Conservation (phyloP, 2,888 invertebrate species). For the Xestia xanthographa region DNA sequence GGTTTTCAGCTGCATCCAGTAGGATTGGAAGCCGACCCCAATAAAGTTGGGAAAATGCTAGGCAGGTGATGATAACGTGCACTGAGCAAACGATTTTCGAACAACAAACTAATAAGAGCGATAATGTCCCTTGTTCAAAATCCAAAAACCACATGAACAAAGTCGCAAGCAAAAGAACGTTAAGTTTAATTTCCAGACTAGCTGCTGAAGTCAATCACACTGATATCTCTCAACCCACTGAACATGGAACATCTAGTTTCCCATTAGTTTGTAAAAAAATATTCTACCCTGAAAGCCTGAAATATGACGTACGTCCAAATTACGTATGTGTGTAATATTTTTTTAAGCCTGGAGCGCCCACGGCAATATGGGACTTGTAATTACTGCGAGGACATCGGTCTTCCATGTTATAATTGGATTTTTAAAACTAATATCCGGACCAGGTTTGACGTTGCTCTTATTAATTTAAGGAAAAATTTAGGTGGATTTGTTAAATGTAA, state of each 20-base stretch:
- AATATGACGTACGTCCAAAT: constrained; percentile 25
- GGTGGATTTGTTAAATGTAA: neutral
- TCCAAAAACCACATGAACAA: neutral
- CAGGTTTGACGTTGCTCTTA: constrained; percentile 9
- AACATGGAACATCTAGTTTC: constrained; percentile 43
- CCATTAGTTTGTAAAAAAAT: constrained; percentile 35
- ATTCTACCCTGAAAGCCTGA: constrained; percentile 17
- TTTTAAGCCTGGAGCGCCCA: constrained; percentile 21
- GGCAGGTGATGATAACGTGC: neutral
- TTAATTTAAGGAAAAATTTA: neutral
- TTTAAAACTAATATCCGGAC: constrained; percentile 28
- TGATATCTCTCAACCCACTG: constrained; percentile 49
- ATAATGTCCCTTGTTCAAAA: neutral
- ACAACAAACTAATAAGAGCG: too few species aligned
- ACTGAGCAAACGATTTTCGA: neutral
- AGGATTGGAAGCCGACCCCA: neutral
- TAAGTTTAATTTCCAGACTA: constrained; percentile 26
- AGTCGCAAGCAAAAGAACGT: neutral
- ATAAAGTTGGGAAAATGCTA: neutral
- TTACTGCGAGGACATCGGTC: constrained; percentile 34
- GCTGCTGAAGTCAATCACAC: constrained; percentile 41
- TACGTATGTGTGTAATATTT: constrained; percentile 31
- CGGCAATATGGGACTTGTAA: constrained; percentile 32
- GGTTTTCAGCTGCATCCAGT: neutral
- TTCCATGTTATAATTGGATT: constrained; percentile 48